Conservation (phyloP, 1,140 invertebrate genomes). For the Hydropsyche tenuis region DNA sequence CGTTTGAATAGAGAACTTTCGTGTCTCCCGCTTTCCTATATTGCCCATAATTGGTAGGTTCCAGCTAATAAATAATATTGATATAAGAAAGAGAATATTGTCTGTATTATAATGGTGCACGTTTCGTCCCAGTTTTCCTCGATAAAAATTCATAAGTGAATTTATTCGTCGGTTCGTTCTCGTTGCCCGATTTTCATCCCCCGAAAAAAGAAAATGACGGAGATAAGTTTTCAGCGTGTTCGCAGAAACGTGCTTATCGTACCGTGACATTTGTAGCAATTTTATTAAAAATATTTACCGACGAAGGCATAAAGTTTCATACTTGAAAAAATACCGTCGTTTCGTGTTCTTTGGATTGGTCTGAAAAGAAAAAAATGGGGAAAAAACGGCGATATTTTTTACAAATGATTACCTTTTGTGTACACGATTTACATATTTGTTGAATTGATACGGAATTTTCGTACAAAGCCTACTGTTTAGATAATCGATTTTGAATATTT, state of each 20-base stretch:
- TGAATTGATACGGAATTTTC: too few species aligned
- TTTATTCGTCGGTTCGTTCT: neutral
- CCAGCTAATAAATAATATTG: neutral
- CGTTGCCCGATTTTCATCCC: too few species aligned
- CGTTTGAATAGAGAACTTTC: neutral
- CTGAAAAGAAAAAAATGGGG: too few species aligned
- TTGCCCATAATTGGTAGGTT: too few species aligned
- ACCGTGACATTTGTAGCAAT: constrained; percentile 8
- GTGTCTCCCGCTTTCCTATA: neutral
- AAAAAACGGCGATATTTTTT: too few species aligned
- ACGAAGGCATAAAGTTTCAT: neutral
- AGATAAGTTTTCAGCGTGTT: neutral
- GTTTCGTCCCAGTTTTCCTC: neutral
- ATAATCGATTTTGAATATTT: too few species aligned
- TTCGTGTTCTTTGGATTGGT: neutral
- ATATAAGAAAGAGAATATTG: neutral
- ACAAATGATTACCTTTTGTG: too few species aligned
- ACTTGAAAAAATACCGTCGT: neutral
- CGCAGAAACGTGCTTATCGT: neutral
- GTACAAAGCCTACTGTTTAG: too few species aligned
- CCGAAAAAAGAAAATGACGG: too few species aligned
- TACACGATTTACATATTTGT: too few species aligned
- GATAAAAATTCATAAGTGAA: constrained; percentile 7
- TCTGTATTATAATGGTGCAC: neutral
- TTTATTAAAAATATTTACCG: neutral